Percentiles rank a stretch among this genome's conserved stretches.
phyloP scores from a whole-genome alignment of 2,797 vertebrate genomes.

The Lepus oiostolus region DNA sequence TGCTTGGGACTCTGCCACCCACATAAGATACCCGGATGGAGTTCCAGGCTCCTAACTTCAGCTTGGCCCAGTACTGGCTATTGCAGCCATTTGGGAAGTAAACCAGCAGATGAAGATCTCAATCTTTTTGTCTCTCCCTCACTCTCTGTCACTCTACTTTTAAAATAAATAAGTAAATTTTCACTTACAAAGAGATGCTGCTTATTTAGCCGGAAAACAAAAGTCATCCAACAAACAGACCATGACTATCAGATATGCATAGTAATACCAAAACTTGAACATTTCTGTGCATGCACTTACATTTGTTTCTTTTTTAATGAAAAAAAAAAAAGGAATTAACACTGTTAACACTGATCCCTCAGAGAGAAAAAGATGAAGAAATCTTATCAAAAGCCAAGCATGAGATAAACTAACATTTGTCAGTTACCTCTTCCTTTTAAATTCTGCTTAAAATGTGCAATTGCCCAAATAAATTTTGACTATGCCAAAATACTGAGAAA shows the following conservation, averaged over 20 bases:
- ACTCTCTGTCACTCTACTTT: no score
- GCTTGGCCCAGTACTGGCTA: no score
- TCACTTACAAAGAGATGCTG: background rate
- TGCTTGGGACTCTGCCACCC: no score
- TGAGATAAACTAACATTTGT: background rate
- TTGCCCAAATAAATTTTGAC: constrained; percentile 36
- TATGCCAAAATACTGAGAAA: constrained; percentile 61
- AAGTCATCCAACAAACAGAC: background rate
- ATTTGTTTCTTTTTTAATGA: background rate
- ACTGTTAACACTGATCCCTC: background rate
- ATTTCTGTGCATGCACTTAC: background rate
- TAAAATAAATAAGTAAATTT: no score
- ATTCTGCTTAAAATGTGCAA: constrained; percentile 59
- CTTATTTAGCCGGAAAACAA: constrained; percentile 9
- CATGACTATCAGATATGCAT: background rate
- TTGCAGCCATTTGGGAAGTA: no score
- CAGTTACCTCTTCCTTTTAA: constrained; percentile 47
- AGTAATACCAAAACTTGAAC: background rate
- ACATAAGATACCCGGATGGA: no score
- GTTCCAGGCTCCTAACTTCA: no score
- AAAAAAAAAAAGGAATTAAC: background rate
- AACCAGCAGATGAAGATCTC: no score
- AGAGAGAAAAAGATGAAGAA: background rate
- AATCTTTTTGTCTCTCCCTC: no score
- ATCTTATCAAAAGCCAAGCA: constrained; percentile 40